These are phyloP conservation scores for Trididemnum clinides DNA, from an alignment of 23 tunicate species.

Conservation along the genomic window DNA sequence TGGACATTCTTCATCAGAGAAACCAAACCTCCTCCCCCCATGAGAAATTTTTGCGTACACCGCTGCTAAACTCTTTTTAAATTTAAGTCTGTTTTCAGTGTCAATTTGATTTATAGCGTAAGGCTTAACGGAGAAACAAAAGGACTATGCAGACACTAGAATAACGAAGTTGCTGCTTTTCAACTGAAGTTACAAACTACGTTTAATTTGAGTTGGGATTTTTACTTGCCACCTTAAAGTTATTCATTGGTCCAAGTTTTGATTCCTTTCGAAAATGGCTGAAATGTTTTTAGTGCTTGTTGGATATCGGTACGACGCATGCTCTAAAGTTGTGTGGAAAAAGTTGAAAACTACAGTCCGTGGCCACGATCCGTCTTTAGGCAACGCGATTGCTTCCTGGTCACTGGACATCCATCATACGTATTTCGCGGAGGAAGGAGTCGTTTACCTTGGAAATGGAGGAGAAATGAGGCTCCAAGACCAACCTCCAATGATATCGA, in stretches of 20 bases:
- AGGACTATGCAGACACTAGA: too few relatives aligned
- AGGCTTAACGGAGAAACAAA: too few relatives aligned
- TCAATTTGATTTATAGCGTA: too few relatives aligned
- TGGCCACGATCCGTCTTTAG: slow-evolving; percentile 64
- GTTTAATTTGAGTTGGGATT: too few relatives aligned
- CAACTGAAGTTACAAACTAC: too few relatives aligned
- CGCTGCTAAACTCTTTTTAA: too few relatives aligned
- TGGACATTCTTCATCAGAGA: too few relatives aligned
- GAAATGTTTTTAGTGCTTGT: slow-evolving; percentile 46
- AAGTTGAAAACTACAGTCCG: slow-evolving; percentile 26
- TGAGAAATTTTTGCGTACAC: too few relatives aligned
- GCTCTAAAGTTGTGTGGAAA: slow-evolving; percentile 75
- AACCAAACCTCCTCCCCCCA: too few relatives aligned
- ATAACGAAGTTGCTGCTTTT: too few relatives aligned
- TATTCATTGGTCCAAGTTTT: not conserved
- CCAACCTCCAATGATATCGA: slow-evolving; percentile 91
- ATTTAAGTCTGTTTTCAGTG: too few relatives aligned
- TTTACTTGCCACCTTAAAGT: too few relatives aligned
- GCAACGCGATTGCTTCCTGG: slow-evolving; percentile 65
- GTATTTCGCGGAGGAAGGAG: slow-evolving; percentile 62
- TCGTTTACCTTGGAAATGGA: slow-evolving; percentile 80
- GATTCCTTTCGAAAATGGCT: not conserved
- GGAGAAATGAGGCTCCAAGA: slow-evolving; percentile 66
- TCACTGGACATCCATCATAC: slow-evolving; percentile 81
- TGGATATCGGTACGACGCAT: slow-evolving; percentile 72